phyloP scores from a whole-genome alignment of 2,113 vertebrate genomes.

The Colinus virginianus region DNA sequence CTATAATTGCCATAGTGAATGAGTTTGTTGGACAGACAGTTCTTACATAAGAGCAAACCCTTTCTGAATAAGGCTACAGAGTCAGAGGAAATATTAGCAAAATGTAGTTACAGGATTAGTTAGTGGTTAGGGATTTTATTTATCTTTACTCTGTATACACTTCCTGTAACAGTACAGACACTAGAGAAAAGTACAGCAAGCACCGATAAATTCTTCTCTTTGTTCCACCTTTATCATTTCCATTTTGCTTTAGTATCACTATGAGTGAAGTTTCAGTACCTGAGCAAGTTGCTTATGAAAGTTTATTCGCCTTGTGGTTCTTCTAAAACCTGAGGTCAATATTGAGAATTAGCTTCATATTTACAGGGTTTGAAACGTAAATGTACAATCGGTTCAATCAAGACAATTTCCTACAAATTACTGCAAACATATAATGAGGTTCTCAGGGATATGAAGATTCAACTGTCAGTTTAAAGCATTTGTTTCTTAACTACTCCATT shows the following conservation, averaged over 20 bases:
- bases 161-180: neutral
- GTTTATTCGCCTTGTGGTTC: neutral
- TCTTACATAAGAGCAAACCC: neutral
- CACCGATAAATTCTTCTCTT: slow-evolving; percentile 16
- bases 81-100: neutral
- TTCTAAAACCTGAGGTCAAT: neutral
- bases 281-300: slow-evolving; percentile 1
- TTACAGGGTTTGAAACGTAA: neutral
- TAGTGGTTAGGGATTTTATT: neutral
- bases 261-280: neutral
- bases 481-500: neutral
- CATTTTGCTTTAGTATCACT: slow-evolving; percentile 1
- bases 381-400: neutral
- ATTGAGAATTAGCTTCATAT: neutral
- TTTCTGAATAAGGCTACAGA: neutral
- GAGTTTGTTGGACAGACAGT: neutral
- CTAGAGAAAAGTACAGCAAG: neutral
- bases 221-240: slow-evolving; percentile 18
- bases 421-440: slow-evolving; percentile 30
- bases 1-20: neutral
- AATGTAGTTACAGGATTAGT: neutral
- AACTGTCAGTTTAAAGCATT: slow-evolving; percentile 22
- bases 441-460: slow-evolving; percentile 25
- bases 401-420: neutral
- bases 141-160: neutral